Base-by-base conservation (phyloP, 1,140 invertebrate genomes). In the Lordiphosa collinella region DNA sequence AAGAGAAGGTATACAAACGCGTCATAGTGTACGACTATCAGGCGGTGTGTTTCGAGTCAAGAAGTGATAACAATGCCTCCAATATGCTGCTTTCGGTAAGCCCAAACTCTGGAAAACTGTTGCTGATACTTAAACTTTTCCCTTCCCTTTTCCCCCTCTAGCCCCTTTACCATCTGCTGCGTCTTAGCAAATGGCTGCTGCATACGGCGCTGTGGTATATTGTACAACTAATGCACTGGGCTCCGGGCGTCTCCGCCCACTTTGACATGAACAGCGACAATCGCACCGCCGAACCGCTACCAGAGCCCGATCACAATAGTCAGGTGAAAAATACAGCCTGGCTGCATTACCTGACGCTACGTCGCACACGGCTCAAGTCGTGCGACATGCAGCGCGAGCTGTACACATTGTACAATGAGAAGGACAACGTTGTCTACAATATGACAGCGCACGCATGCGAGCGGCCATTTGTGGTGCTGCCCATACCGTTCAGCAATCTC, bases 1-100 rank as follows among this genome's bases (percentile, higher is more conserved):
- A 94, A 43, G 93, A 95, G 29, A 92, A 93, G 12, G 93, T 98
- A 13, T 98, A 93, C 88, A 93, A 93, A 61, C 91, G 92, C 60
- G 93, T 96, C 3, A 91, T 91, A 32, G 92, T 97, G 36, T 95
- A 93, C 58, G 96, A 98, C 89, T 98, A 97, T 89, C 96, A 98
- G 90, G 96, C 94, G 0, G 94, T 97, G 1, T 98, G 96, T 86
- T 95, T 95, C 67, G 90, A 92, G 52, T 91, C 90, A 38, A 92
- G 91, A 22, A 90, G 90, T 47, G 91, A 91, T 7, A 90, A 89
- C 1, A 95, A 92, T 86, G 90, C 91, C 7, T 93, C 91, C 1
- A 90, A 88, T 41, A 91, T 90, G 34, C 69, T 95, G 11, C 69
- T 92, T 7, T 93, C 93, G 72, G 94, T 95, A 90, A 90, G 89